Percentiles rank a stretch among this genome's conserved stretches.
Conservation (phyloP, 2,888 invertebrate genomes). For the Stegana nigrithorax region DNA sequence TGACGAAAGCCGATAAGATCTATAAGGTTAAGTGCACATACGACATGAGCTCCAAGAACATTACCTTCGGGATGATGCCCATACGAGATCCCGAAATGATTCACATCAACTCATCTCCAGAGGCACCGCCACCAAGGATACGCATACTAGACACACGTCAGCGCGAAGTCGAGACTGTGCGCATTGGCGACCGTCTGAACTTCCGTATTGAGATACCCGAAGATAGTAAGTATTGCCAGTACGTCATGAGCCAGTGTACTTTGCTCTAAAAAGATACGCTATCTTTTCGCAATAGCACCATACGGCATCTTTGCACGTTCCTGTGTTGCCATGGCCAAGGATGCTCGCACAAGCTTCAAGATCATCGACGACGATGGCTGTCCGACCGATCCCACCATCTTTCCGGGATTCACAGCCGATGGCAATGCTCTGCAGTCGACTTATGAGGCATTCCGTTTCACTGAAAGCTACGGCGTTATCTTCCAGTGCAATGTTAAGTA, state of each 20-base stretch:
- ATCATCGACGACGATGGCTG: constrained; percentile 96
- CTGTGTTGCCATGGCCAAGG: constrained; percentile 97
- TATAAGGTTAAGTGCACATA: constrained; percentile 97
- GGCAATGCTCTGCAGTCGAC: constrained; percentile 91
- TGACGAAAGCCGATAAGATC: constrained; percentile 96
- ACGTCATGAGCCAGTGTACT: neutral
- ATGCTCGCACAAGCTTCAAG: constrained; percentile 94
- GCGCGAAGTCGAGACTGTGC: constrained; percentile 92
- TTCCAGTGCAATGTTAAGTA: constrained; percentile 98
- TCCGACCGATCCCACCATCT: constrained; percentile 92
- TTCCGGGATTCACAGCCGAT: constrained; percentile 91
- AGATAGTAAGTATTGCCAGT: constrained; percentile 80
- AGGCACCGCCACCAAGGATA: constrained; percentile 93
- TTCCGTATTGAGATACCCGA: constrained; percentile 97
- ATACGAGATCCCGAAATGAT: constrained; percentile 97
- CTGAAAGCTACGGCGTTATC: constrained; percentile 95
- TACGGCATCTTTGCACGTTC: constrained; percentile 96
- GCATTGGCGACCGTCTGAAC: constrained; percentile 93
- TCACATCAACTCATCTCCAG: constrained; percentile 93
- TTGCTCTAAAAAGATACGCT: neutral
- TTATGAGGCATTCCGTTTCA: constrained; percentile 95
- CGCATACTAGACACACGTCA: constrained; percentile 88
- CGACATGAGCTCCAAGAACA: constrained; percentile 96
- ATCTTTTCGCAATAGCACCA: constrained; percentile 76
- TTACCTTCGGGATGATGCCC: constrained; percentile 97